These are phyloP conservation scores for Leptarthrus brevirostris DNA, from an alignment of 2,888 invertebrate genomes.

Conservation along the genomic window DNA sequence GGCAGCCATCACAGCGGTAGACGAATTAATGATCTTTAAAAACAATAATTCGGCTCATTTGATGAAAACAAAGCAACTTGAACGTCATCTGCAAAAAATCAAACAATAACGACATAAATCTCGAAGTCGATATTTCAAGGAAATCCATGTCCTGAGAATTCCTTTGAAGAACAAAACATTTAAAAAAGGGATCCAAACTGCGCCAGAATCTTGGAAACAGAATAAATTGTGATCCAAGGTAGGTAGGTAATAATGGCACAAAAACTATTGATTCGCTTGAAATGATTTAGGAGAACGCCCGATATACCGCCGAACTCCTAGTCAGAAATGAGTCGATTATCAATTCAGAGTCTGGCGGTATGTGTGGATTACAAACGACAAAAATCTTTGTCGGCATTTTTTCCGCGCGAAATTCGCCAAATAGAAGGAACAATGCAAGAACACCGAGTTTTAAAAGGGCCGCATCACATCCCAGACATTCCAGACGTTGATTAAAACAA, in stretches of 20 bases:
- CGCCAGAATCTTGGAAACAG: neutral
- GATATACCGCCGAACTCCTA: slow-evolving; percentile 25
- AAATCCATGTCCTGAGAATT: slow-evolving; percentile 36
- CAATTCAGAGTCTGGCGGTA: slow-evolving; percentile 45
- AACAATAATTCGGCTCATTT: slow-evolving; percentile 47
- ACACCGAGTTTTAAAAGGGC: slow-evolving; percentile 34
- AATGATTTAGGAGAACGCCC: slow-evolving; percentile 37
- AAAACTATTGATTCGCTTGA: slow-evolving; percentile 18
- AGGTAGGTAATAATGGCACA: neutral
- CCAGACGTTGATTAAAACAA: slow-evolving; percentile 35
- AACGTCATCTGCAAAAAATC: slow-evolving; percentile 1
- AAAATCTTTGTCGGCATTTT: slow-evolving; percentile 46
- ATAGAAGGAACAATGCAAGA: slow-evolving; percentile 37
- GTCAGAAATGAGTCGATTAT: slow-evolving; percentile 40
- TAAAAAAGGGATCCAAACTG: too few relatives aligned
- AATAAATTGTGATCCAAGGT: neutral
- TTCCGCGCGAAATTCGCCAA: slow-evolving; percentile 30
- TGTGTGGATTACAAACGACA: slow-evolving; percentile 46
- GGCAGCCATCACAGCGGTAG: slow-evolving; percentile 19
- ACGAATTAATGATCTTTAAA: slow-evolving; percentile 45
- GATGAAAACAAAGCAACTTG: slow-evolving; percentile 25
- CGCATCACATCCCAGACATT: slow-evolving; percentile 32
- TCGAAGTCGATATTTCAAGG: slow-evolving; percentile 29
- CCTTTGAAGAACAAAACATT: neutral
- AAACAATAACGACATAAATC: slow-evolving; percentile 40